A percentile compares a stretch with the other conserved stretches of the same genome.
Evolutionary conservation across 2,113 vertebrate species (phyloP).

Genomic region (Etheostoma cragini): DNA sequence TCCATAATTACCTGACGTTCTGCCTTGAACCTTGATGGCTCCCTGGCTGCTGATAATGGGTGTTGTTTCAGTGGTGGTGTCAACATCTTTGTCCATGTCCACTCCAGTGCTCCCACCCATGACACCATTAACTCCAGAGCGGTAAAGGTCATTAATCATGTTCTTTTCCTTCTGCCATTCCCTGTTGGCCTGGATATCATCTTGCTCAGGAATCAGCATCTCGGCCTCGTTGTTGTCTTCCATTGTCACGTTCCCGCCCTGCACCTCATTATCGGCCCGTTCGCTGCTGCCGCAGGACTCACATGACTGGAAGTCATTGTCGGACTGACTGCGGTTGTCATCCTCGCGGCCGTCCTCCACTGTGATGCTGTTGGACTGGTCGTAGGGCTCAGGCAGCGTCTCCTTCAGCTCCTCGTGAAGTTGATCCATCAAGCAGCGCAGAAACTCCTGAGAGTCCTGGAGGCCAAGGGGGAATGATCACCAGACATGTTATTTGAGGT

Average conservation of each 20-base stretch:
- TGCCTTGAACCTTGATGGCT: slow-evolving; percentile 92
- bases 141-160: slow-evolving; percentile 89
- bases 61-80: slow-evolving; percentile 82
- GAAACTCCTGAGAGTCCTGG: slow-evolving; percentile 98
- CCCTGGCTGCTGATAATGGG: slow-evolving; percentile 91
- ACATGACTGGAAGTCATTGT: slow-evolving; percentile 92
- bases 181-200: slow-evolving; percentile 86
- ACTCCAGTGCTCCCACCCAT: slow-evolving; percentile 74
- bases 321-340: slow-evolving; percentile 89
- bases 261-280: slow-evolving; percentile 86
- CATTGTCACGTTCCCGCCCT: slow-evolving; percentile 40
- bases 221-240: slow-evolving; percentile 90
- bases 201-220: slow-evolving; percentile 92
- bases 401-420: slow-evolving; percentile 98
- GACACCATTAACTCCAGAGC: slow-evolving; percentile 81
- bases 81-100: slow-evolving; percentile 91
- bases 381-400: slow-evolving; percentile 86
- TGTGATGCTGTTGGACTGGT: slow-evolving; percentile 78
- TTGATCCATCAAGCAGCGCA: slow-evolving; percentile 98
- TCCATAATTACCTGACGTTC: slow-evolving; percentile 85
- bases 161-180: slow-evolving; percentile 94
- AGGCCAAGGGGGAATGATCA: neutral
- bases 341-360: slow-evolving; percentile 88
- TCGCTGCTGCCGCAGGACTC: slow-evolving; percentile 92
- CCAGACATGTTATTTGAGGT: neutral